Base-by-base conservation (phyloP, 2,113 vertebrate species). In the Microcebus ravelobensis region DNA sequence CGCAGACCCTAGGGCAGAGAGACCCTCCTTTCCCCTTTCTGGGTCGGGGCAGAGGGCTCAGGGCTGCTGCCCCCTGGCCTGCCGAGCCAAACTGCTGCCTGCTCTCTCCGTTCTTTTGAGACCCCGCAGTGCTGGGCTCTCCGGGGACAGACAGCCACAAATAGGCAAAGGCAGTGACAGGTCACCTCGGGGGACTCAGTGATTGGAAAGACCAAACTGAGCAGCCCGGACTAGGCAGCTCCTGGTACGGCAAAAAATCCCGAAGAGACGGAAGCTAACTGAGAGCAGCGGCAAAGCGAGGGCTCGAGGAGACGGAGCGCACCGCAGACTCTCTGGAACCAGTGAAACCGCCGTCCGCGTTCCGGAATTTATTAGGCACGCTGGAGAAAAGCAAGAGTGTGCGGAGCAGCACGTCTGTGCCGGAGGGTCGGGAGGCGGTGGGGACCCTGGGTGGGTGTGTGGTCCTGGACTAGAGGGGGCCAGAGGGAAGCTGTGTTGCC, bases 321-420 rank as follows among this genome's bases (percentile, higher is more conserved):
- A 2, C 3, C 31, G 20, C 27, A 20, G 79, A 3, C 34, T 50
- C 57, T n/a, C 39, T 36, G 31, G 23, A 6, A 23, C 36, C 20
- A 5, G 6, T 2, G 7, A 31, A 3, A 23, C 42, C 11, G 18
- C 67, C 9, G 8, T 50, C 31, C 29, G 9, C 23, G 21, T 29
- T 20, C 14, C 15, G 0, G 36, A 7, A 7, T 59, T 12, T 20
- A 14, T 48, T 27, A 36, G 39, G 9, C 10, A 73, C 4, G 29
- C 3, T 25, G 34, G 42, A n/a, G 7, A 23, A 29, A n/a, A 31
- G 34, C 21, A 12, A 0, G 4, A 45, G 25, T 27, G 5, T 6
- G 34, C 25, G 9, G 61, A 76, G 55, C 36, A 8, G 3, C 36
- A 25, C 2, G 1, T 0, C 13, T 25, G 71, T 42, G 14, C 45